phyloP scores from a whole-genome alignment of 2,888 invertebrate genomes.

The Mongoloraphidia duomilia region DNA sequence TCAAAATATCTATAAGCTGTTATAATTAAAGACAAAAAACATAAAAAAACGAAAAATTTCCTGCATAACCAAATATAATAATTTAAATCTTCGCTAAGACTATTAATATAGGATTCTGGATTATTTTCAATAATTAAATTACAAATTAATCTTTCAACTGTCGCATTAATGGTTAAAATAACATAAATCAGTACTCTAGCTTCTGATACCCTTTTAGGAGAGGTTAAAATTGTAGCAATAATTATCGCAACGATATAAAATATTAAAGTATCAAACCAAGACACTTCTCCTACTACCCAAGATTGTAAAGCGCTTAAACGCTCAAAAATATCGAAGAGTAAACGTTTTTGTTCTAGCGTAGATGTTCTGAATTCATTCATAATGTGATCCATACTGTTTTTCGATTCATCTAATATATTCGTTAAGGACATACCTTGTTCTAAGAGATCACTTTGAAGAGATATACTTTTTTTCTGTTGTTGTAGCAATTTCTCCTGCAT shows the following conservation, averaged over 20 bases:
- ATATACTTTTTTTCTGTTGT: slow-evolving; percentile 32
- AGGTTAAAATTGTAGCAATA: slow-evolving; percentile 39
- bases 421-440: slow-evolving; percentile 37
- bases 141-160: slow-evolving; percentile 32
- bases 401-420: slow-evolving; percentile 31
- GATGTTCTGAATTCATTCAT: slow-evolving; percentile 34
- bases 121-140: slow-evolving; percentile 13
- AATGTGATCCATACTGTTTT: slow-evolving; percentile 31
- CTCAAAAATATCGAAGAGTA: slow-evolving; percentile 39
- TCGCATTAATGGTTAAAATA: slow-evolving; percentile 33
- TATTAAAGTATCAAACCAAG: slow-evolving; percentile 45
- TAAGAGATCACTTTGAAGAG: slow-evolving; percentile 34
- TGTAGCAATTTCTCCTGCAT: slow-evolving; percentile 31
- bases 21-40: slow-evolving; percentile 23
- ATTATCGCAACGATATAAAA: slow-evolving; percentile 39
- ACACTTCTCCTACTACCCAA: slow-evolving; percentile 47
- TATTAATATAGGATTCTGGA: slow-evolving; percentile 16
- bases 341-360: slow-evolving; percentile 37
- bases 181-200: slow-evolving; percentile 40
- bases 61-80: slow-evolving; percentile 31
- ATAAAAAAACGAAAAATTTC: slow-evolving; percentile 26
- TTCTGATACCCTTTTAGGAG: slow-evolving; percentile 35
- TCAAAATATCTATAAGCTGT: slow-evolving; percentile 29
- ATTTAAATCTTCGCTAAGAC: slow-evolving; percentile 27
- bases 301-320: slow-evolving; percentile 39